Evolutionary conservation across 2,113 vertebrate genomes (phyloP).

Genomic region (Lophura nycthemera): DNA sequence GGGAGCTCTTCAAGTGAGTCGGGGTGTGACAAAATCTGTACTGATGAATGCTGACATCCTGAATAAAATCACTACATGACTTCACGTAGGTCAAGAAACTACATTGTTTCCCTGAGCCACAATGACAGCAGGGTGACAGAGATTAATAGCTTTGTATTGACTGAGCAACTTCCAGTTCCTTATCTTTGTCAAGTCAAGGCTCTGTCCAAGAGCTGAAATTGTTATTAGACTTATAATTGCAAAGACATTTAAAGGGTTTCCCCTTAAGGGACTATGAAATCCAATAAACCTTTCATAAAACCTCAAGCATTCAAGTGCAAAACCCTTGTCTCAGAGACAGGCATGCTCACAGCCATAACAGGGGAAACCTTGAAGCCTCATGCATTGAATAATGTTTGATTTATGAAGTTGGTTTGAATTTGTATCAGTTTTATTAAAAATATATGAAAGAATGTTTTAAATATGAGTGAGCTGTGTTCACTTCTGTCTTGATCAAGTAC

Average conservation of each 20-base stretch:
- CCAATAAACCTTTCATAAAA: conserved; percentile 99
- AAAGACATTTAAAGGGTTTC: conserved; percentile 98
- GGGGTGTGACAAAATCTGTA: conserved; percentile 80
- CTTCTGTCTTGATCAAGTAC: conserved; percentile 49
- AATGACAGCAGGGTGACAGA: conserved; percentile 93
- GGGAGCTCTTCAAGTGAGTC: conserved; percentile 76
- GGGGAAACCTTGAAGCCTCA: conserved; percentile 80
- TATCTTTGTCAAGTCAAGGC: conserved; percentile 93
- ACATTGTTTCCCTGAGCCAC: conserved; percentile 84
- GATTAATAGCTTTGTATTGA: conserved; percentile 99
- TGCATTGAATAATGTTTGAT: conserved; percentile 87
- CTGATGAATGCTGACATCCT: conserved; percentile 85
- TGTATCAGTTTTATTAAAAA: conserved; percentile 93
- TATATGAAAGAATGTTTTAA: conserved; percentile 86
- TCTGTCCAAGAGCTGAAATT: conserved; percentile 88
- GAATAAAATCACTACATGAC: conserved; percentile 86
- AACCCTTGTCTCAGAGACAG: conserved; percentile 72
- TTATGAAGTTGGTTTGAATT: conserved; percentile 89
- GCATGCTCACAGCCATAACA: conserved; percentile 69
- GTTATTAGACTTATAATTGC: conserved; percentile 99
- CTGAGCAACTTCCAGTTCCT: conserved; percentile 97
- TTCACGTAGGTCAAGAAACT: conserved; percentile 86
- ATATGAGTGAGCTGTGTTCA: conserved; percentile 79
- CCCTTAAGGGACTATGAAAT: conserved; percentile 95
- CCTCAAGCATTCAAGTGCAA: conserved; percentile 78